These are phyloP conservation scores for Plagodis dolabraria DNA, from an alignment of 2,888 invertebrate species.

Conservation along the genomic window DNA sequence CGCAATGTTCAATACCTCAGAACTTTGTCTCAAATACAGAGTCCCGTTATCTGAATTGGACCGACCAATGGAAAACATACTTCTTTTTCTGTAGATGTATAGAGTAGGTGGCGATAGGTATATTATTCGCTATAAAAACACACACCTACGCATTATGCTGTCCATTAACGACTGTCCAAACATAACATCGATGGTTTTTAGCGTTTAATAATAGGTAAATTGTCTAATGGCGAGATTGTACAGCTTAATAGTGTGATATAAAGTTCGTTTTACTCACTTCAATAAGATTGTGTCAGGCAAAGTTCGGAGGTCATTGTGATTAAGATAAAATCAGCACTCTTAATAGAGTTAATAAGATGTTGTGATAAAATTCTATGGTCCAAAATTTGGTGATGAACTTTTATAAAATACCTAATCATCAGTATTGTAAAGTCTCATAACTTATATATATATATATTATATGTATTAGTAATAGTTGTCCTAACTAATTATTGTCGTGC, in stretches of 20 bases:
- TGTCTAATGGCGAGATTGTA: conserved; percentile 30
- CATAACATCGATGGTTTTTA: conserved; percentile 56
- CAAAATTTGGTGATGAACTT: not conserved
- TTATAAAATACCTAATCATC: no score
- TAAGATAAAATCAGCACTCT: conserved; percentile 27
- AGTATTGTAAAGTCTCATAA: no score
- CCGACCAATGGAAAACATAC: no score
- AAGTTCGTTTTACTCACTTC: conserved; percentile 27
- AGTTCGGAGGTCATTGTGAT: conserved; percentile 32
- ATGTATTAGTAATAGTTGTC: no score
- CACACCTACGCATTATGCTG: conserved; percentile 40
- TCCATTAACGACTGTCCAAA: conserved; percentile 63
- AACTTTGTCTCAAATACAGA: no score
- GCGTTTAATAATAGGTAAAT: conserved; percentile 51
- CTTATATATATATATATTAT: no score
- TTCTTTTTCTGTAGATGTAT: no score
- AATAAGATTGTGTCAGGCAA: conserved; percentile 19
- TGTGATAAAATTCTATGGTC: conserved; percentile 8
- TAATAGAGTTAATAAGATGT: conserved; percentile 15
- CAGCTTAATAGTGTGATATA: conserved; percentile 14
- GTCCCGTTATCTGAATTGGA: no score
- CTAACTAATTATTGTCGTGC: no score
- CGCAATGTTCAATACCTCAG: no score
- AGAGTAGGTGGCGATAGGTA: no score
- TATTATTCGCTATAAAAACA: conserved; percentile 32